Percentiles rank a stretch among this genome's conserved stretches.
Conservation (phyloP, 2,888 invertebrate species). For the Pardosa pseudoannulata region DNA sequence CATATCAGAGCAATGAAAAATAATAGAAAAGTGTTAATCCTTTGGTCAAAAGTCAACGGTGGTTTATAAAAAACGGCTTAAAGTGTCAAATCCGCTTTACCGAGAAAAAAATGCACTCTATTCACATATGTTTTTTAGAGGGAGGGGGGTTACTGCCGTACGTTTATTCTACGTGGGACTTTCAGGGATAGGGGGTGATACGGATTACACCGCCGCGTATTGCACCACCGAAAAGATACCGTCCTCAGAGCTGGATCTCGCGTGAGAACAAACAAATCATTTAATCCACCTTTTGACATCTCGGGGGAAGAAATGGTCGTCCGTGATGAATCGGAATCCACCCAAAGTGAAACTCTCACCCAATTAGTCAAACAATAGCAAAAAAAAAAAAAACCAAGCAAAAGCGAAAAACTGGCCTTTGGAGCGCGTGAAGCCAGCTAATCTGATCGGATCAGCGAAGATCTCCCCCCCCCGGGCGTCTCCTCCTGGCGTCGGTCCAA, state of each 20-base stretch:
- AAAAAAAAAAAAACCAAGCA: neutral
- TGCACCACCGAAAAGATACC: too few relatives aligned
- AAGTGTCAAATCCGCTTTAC: too few relatives aligned
- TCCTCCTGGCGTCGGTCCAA: conserved; percentile 41
- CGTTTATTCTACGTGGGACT: too few relatives aligned
- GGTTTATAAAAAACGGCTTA: too few relatives aligned
- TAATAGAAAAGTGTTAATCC: too few relatives aligned
- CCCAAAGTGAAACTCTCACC: conserved; percentile 2
- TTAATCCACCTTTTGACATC: conserved; percentile 9
- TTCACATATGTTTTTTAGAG: too few relatives aligned
- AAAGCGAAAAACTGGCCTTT: neutral
- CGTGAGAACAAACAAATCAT: neutral
- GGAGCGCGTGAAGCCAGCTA: conserved; percentile 9
- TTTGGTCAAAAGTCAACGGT: too few relatives aligned
- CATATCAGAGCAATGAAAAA: too few relatives aligned
- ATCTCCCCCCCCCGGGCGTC: neutral
- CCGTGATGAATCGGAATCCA: conserved; percentile 9
- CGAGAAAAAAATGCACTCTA: too few relatives aligned
- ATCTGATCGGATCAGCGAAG: conserved; percentile 4
- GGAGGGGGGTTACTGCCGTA: too few relatives aligned
- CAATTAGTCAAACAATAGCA: conserved; percentile 10
- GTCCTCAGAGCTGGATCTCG: neutral
- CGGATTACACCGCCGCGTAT: too few relatives aligned
- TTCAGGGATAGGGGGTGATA: too few relatives aligned
- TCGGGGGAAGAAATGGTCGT: neutral